Base-by-base conservation (phyloP, 2,888 invertebrate species). In the Steinernema hermaphroditum region DNA sequence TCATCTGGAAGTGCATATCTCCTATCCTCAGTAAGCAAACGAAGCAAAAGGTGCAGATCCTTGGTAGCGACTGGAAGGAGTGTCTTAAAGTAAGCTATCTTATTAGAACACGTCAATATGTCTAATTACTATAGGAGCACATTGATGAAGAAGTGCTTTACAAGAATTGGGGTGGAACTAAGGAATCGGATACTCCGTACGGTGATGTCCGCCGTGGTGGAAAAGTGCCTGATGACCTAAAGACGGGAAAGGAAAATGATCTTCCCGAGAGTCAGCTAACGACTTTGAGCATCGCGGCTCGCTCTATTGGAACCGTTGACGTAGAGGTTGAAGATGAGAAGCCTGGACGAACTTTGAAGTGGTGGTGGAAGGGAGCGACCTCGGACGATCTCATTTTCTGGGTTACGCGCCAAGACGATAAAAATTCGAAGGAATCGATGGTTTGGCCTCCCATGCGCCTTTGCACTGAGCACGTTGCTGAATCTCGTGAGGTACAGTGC, bases 151-250 rank as follows among this genome's bases (percentile, higher is more conserved):
- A 81, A 14, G 78, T 82, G 9, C 77, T 84, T 16, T 84, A 80
- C 74, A 76, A 78, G 72, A 77, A 82, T 32, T 84, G 84, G 84
- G 84, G 84, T 62, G 84, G 84, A 9, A 81, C 76, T 2, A 57
- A 80, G 44, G 37, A 77, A 54, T 75, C 80, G 6, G 82, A 80
- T 19, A 78, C 16, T 6, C 78, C 80, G 27, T 82, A 76, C 70
- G 84, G 84, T 27, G 76, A 77, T 70, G 81, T 84, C 9, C 73
- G 83, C n/a, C 80, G 78, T 78, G 84, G 84, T 16, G 84, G 84
- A 6, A 82, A 81, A 71, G 77, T 83, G n/a, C 82, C 84, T 0
- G 75, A 57, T 0, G 80, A 80, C 37, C 68, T 82, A 44, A 76
- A 69, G 27, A 49, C 71, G 34, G 49, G 75, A 2, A n/a, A 24